These are phyloP conservation scores for Chaetorhynchus papuensis DNA, from an alignment of 2,113 vertebrate species.

Conservation along the genomic window DNA sequence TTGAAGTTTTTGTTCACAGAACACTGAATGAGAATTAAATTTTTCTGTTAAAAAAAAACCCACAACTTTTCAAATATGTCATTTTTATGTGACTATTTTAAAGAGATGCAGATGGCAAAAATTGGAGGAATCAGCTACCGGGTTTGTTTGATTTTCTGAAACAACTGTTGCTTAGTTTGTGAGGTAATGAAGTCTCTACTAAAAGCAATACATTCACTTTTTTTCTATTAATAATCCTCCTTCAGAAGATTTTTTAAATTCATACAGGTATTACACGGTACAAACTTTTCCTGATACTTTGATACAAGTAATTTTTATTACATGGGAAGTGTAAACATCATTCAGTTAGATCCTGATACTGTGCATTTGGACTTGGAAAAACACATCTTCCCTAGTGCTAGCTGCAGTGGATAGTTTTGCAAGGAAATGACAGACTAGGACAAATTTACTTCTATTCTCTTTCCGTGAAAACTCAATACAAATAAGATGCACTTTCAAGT, in stretches of 20 bases:
- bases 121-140: neutral
- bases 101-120: constrained; percentile 12
- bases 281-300: neutral
- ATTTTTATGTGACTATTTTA: constrained; percentile 2
- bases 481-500: neutral
- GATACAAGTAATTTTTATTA: neutral
- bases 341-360: neutral
- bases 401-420: neutral
- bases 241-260: neutral
- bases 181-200: neutral
- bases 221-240: neutral
- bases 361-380: neutral
- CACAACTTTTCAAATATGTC: constrained; percentile 7
- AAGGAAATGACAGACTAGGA: neutral
- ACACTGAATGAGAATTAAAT: constrained; percentile 3
- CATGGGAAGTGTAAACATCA: neutral
- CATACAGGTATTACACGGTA: neutral
- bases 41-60: neutral
- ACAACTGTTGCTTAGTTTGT: neutral
- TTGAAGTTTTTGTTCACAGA: constrained; percentile 41
- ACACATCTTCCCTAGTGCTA: neutral
- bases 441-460: neutral
- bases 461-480: neutral
- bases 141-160: neutral
- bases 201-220: neutral